Evolutionary conservation across 2,113 vertebrate genomes (phyloP).

Genomic region (Nematolebias whitei): DNA sequence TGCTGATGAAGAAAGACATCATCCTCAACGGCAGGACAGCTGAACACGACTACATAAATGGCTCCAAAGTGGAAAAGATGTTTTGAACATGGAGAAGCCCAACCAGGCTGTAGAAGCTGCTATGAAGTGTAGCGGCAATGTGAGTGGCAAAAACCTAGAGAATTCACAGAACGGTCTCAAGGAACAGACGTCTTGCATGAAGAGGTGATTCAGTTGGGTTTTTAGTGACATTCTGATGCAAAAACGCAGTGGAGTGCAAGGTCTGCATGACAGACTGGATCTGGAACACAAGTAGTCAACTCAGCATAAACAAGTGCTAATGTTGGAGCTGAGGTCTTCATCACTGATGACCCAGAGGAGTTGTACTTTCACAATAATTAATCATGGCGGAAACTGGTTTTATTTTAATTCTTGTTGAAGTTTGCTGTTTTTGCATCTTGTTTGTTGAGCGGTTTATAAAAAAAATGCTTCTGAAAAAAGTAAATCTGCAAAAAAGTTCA

Average conservation of each 20-base stretch:
- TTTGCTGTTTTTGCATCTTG: too few species aligned
- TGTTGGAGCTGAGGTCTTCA: neutral
- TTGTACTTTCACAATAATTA: too few species aligned
- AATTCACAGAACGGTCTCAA: too few species aligned
- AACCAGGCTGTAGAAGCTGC: neutral
- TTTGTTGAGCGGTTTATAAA: neutral
- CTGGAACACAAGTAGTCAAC: too few species aligned
- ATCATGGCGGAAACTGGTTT: neutral
- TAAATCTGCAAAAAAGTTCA: constrained; percentile 78
- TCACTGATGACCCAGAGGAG: neutral
- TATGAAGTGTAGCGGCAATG: neutral
- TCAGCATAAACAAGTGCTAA: neutral
- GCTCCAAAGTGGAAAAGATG: neutral
- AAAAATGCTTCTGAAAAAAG: neutral
- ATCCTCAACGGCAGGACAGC: neutral
- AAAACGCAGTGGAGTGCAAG: too few species aligned
- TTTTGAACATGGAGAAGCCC: too few species aligned
- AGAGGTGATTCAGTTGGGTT: neutral
- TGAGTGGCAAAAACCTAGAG: too few species aligned
- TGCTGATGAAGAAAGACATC: constrained; percentile 27
- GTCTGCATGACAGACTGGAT: too few species aligned
- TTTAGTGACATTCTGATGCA: neutral
- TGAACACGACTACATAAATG: neutral
- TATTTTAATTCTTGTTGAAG: too few species aligned
- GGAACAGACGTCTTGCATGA: too few species aligned